Evolutionary conservation across 2,888 invertebrate species (phyloP), one percentile per base, ranked within the genome.

Genomic region (Xylocampa areola): DNA sequence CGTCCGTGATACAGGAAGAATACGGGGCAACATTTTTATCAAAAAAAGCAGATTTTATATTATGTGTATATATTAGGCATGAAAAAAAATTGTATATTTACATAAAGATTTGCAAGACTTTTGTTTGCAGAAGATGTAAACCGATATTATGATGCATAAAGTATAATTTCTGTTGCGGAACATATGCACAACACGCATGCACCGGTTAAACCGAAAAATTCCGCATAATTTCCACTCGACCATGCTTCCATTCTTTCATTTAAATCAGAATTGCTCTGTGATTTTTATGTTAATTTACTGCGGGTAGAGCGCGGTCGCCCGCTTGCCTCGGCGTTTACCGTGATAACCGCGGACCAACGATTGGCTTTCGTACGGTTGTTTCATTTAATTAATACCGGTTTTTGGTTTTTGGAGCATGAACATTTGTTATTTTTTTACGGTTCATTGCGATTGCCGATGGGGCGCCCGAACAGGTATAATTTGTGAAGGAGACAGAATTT

Each of bases 231-330:
- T 69, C 39, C 52, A 52, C 40, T 61, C 40, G 37, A 65, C 29
- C 47, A 30, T 25, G 19, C 29, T 33, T 50, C 43, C 55, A 61
- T 71, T 72, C 52, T 52, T 70, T 45, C 51, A 60, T 73, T 72
- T 60, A 65, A 73, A 55, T 39, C 64, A 53, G 48, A 59, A 54
- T 58, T 62, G 47, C 70, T 36, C 52, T 52, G 68, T 71, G 74
- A 76, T 75, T 76, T 75, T 73, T 63, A 68, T 69, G 69, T 73
- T 72, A 76, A 76, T 75, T 65, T 50, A 54, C 45, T 53, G 76
- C 47, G 73, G 69, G 58, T 30, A 48, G 48, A 6, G 52, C 50
- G 73, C 59, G 54, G 58, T 44, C 36, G 41, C 53, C 48, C 37
- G 53, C 49, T 51, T 54, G 61, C 48, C 43, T 39, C 23, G 37